phyloP scores from a whole-genome alignment of 2,888 invertebrate genomes.

The Cecidostiba fungosa region DNA sequence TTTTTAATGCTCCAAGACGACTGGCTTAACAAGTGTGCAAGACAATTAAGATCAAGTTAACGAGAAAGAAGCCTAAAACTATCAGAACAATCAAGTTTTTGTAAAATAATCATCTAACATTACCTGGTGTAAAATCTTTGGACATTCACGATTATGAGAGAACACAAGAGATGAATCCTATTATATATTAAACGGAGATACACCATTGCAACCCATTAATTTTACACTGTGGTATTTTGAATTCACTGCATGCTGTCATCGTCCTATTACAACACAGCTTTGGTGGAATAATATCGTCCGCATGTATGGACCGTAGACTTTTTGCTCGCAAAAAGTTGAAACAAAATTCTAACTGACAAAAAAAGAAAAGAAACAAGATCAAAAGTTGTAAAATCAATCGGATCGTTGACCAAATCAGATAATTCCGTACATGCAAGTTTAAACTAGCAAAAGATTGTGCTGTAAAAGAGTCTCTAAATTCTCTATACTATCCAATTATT shows the following conservation, averaged over 20 bases:
- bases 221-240: conserved; percentile 70
- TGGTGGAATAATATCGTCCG: conserved; percentile 59
- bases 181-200: conserved; percentile 47
- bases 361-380: neutral
- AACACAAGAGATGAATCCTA: conserved; percentile 39
- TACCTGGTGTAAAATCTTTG: conserved; percentile 70
- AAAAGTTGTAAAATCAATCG: neutral
- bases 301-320: conserved; percentile 42
- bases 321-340: neutral
- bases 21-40: conserved; percentile 1
- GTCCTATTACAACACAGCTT: conserved; percentile 67
- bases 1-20: conserved; percentile 5
- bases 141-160: conserved; percentile 28
- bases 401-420: neutral
- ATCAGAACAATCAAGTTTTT: conserved; percentile 69
- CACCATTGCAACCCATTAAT: conserved; percentile 65
- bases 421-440: neutral
- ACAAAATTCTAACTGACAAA: neutral
- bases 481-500: neutral
- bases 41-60: neutral
- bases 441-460: neutral
- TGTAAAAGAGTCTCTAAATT: neutral
- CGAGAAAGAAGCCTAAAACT: conserved; percentile 24
- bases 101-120: conserved; percentile 54
- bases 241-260: conserved; percentile 71